Conservation (phyloP, 2,888 invertebrate genomes). For the Plagodis dolabraria region DNA sequence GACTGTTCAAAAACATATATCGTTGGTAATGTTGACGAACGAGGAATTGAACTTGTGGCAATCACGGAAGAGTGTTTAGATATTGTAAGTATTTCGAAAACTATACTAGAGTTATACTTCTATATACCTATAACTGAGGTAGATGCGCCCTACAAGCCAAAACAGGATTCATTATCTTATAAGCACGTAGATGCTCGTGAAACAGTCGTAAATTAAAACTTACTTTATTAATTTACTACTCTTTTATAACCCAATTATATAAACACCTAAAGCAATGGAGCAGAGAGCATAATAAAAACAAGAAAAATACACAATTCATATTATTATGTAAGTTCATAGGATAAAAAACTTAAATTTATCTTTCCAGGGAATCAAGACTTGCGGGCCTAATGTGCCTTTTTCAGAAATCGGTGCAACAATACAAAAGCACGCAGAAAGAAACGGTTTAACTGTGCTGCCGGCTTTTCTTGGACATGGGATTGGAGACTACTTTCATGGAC, state of each 20-base stretch:
- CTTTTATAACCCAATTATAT: no score
- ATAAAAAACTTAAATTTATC: no score
- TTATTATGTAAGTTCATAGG: no score
- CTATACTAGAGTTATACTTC: no score
- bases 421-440: slow-evolving; percentile 85
- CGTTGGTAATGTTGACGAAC: slow-evolving; percentile 92
- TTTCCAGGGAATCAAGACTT: slow-evolving; percentile 82
- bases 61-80: slow-evolving; percentile 89
- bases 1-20: slow-evolving; percentile 95
- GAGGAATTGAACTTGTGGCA: slow-evolving; percentile 88
- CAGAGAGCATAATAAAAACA: background rate
- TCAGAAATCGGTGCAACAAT: slow-evolving; percentile 87
- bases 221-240: no score
- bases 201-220: no score
- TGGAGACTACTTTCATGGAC: slow-evolving; percentile 95
- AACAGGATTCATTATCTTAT: no score
- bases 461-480: slow-evolving; percentile 97
- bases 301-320: background rate
- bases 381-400: slow-evolving; percentile 86
- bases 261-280: no score
- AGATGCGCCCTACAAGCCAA: no score
- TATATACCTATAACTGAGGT: no score
- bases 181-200: no score
- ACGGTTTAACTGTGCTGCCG: slow-evolving; percentile 89
- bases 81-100: slow-evolving; percentile 69